These are phyloP conservation scores for Cosmopolites sordidus DNA, from an alignment of 2,888 invertebrate genomes.

Conservation along the genomic window DNA sequence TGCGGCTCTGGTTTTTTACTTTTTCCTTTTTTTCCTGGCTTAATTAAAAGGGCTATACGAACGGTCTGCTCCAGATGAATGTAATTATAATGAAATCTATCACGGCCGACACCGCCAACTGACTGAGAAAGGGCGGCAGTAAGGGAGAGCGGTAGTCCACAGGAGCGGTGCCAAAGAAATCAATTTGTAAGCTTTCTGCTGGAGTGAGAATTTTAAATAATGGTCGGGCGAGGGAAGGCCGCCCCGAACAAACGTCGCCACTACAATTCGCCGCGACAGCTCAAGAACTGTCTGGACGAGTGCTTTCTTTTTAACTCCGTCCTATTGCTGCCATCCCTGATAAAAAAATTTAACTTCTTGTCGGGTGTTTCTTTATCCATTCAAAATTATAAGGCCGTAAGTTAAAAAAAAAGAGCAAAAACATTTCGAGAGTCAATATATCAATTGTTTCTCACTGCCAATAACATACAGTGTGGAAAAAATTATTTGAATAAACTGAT, in stretches of 20 bases:
- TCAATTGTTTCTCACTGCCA: too few relatives aligned
- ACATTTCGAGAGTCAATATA: too few relatives aligned
- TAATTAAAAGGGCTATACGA: slow-evolving; percentile 38
- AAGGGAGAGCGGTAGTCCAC: slow-evolving; percentile 17
- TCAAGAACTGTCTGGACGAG: too few relatives aligned
- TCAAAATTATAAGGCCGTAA: too few relatives aligned
- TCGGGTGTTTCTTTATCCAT: too few relatives aligned
- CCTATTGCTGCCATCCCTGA: slow-evolving; percentile 12
- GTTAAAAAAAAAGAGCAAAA: too few relatives aligned
- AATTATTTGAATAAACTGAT: too few relatives aligned
- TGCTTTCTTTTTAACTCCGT: slow-evolving; percentile 6
- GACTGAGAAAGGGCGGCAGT: slow-evolving; percentile 16
- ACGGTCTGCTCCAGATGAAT: slow-evolving; percentile 42
- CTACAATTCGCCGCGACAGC: too few relatives aligned
- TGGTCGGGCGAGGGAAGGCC: slow-evolving; percentile 29
- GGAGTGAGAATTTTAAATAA: slow-evolving; percentile 46
- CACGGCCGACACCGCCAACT: slow-evolving; percentile 39
- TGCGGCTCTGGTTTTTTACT: too few relatives aligned
- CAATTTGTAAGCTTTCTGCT: slow-evolving; percentile 47
- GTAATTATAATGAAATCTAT: slow-evolving; percentile 48
- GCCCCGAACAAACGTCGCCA: too few relatives aligned
- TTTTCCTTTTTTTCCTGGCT: slow-evolving; percentile 18
- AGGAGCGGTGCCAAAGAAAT: slow-evolving; percentile 40
- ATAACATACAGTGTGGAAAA: too few relatives aligned
- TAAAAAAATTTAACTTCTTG: background rate